Percentiles rank a stretch among this genome's conserved stretches.
Evolutionary conservation across 2,888 invertebrate genomes (phyloP).

Genomic region (Platerodrilus igneus): DNA sequence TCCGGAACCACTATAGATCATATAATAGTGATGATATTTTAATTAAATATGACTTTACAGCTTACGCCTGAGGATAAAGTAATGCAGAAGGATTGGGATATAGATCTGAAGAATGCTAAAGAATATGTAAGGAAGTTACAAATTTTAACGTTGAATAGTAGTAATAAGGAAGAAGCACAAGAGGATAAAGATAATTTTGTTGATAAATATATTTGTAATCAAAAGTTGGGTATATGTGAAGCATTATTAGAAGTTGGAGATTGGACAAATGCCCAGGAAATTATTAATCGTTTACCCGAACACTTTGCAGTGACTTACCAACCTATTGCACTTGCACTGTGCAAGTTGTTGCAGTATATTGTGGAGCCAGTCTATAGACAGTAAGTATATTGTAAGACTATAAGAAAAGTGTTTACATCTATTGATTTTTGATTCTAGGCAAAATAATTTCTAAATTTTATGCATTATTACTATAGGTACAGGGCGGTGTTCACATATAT

Average conservation of each 20-base stretch:
- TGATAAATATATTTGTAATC: slow-evolving; percentile 66
- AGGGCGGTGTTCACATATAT: too few relatives aligned
- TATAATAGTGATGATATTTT: slow-evolving; percentile 23
- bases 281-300: slow-evolving; percentile 80
- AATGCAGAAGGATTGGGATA: slow-evolving; percentile 77
- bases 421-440: too few relatives aligned
- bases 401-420: too few relatives aligned
- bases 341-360: slow-evolving; percentile 73
- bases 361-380: slow-evolving; percentile 83
- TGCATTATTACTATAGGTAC: too few relatives aligned
- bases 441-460: too few relatives aligned
- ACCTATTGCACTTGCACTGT: slow-evolving; percentile 73
- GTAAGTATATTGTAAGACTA: slow-evolving; percentile 49
- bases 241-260: slow-evolving; percentile 84
- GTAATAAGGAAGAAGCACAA: slow-evolving; percentile 64
- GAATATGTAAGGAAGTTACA: slow-evolving; percentile 85
- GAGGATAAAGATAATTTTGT: slow-evolving; percentile 67
- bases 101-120: slow-evolving; percentile 75
- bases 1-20: too few relatives aligned
- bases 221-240: slow-evolving; percentile 90
- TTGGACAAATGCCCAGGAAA: slow-evolving; percentile 78
- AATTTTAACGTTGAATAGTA: slow-evolving; percentile 75
- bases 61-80: slow-evolving; percentile 79
- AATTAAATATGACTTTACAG: too few relatives aligned
- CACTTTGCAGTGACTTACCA: slow-evolving; percentile 72